These are phyloP conservation scores for Enteromius mattozi DNA, from an alignment of 2,797 vertebrate species.

Conservation along the genomic window DNA sequence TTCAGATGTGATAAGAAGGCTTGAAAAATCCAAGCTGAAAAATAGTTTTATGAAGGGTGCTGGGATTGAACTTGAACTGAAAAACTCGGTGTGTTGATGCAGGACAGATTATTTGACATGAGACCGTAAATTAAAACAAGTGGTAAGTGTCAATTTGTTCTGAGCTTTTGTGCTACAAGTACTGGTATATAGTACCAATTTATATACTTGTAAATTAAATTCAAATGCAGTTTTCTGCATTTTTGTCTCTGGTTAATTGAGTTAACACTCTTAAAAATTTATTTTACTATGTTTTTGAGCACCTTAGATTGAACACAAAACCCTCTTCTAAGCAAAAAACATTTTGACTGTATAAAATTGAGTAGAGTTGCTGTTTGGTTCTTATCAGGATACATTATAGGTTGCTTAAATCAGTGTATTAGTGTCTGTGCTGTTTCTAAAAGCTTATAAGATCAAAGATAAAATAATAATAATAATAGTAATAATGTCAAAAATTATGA, in stretches of 20 bases:
- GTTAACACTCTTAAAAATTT: not conserved
- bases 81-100: conserved; percentile 1
- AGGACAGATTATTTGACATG: not conserved
- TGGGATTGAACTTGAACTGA: conserved; percentile 43
- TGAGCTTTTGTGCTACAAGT: not conserved
- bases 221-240: not conserved
- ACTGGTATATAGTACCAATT: not conserved
- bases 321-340: not conserved
- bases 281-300: not conserved
- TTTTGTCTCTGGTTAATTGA: not conserved
- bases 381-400: not conserved
- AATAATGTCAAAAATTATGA: not conserved
- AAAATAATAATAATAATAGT: not conserved
- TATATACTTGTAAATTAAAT: not conserved
- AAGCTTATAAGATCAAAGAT: not conserved
- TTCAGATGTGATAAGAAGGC: conserved; percentile 37
- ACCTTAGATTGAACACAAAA: not conserved
- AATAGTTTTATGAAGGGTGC: conserved; percentile 47
- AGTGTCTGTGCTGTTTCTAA: not conserved
- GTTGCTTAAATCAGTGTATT: not conserved
- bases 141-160: conserved; percentile 41
- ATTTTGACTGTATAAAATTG: not conserved
- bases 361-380: not conserved
- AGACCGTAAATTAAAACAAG: not conserved
- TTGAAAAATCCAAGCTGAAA: conserved; percentile 53